phyloP scores from a whole-genome alignment of 2,797 vertebrate species.

The Thunnus albacares region DNA sequence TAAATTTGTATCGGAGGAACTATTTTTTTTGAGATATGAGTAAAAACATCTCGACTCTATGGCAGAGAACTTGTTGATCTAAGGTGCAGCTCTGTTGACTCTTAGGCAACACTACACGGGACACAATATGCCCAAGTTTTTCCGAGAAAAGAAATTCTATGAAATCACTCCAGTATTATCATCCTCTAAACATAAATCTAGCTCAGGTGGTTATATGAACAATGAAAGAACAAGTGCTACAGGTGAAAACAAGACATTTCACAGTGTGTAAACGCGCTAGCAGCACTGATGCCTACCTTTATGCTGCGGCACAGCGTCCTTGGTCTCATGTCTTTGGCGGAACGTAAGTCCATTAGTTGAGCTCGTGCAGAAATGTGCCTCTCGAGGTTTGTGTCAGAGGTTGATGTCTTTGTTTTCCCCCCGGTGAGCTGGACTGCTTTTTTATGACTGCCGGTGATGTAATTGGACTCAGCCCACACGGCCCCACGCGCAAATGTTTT shows the following conservation, averaged over 20 bases:
- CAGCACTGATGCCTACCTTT: constrained; percentile 78
- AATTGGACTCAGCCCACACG: constrained; percentile 70
- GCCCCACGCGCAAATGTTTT: constrained; percentile 75
- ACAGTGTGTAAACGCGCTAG: background rate
- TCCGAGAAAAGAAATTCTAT: background rate
- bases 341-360: constrained; percentile 68
- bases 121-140: background rate
- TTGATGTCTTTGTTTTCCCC: constrained; percentile 2
- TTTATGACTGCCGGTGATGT: constrained; percentile 76
- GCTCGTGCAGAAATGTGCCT: constrained; percentile 1
- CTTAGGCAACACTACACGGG: background rate
- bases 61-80: constrained; percentile 2
- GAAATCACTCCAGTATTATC: background rate
- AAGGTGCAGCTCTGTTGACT: constrained; percentile 11
- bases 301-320: constrained; percentile 71
- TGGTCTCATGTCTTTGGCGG: constrained; percentile 57
- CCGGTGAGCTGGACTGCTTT: constrained; percentile 38
- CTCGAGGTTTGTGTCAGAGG: constrained; percentile 1
- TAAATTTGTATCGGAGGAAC: background rate
- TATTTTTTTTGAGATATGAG: background rate
- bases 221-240: background rate
- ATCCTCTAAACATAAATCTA: background rate
- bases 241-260: constrained; percentile 8
- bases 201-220: constrained; percentile 5
- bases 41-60: background rate